Conservation (phyloP, 2,113 vertebrate genomes). For the Vireo altiloquus region DNA sequence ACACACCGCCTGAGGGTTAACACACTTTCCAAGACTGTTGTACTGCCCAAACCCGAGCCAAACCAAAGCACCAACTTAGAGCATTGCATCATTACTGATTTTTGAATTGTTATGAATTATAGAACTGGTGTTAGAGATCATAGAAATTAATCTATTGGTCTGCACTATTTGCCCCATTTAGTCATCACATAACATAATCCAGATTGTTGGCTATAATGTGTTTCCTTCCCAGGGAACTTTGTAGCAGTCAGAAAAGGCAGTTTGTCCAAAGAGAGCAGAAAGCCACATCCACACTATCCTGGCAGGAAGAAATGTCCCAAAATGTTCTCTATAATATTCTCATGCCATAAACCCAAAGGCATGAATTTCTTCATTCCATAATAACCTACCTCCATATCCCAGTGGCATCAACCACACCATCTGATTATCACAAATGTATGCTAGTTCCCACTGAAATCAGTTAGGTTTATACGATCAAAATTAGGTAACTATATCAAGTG, state of each 20-base stretch:
- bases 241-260: background rate
- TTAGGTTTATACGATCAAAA: background rate
- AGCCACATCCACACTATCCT: rapidly evolving
- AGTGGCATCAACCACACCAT: background rate
- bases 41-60: background rate
- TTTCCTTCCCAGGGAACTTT: background rate
- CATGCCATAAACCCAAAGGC: background rate
- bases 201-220: background rate
- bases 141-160: background rate
- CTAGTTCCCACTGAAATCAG: background rate
- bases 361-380: background rate
- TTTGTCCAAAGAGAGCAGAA: background rate
- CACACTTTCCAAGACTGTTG: background rate
- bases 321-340: background rate
- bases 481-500: background rate
- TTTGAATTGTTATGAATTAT: background rate
- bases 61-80: background rate
- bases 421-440: background rate
- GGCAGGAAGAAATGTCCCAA: background rate
- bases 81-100: background rate
- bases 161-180: background rate
- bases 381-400: background rate
- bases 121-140: background rate
- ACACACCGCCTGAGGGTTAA: background rate
- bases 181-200: background rate